A percentile compares a stretch with the other conserved stretches of the same genome.
These are phyloP conservation scores for Python bivittatus DNA, from an alignment of 2,113 vertebrate genomes.

Conservation along the genomic window DNA sequence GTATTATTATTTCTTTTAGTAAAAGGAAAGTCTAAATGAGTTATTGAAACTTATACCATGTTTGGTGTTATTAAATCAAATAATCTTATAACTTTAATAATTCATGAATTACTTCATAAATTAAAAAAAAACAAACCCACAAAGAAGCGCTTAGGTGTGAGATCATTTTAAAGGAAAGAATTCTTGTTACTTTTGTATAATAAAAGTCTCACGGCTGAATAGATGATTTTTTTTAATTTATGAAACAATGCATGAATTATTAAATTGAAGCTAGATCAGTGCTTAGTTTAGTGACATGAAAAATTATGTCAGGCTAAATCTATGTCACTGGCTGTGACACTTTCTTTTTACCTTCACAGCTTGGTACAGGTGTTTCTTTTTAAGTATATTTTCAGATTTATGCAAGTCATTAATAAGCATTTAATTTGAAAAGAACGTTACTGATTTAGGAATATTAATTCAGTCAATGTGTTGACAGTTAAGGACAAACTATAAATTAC, in stretches of 20 bases:
- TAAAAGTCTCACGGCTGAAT: slow-evolving; percentile 71
- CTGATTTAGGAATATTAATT: slow-evolving; percentile 58
- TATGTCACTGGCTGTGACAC: slow-evolving; percentile 67
- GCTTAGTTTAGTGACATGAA: slow-evolving; percentile 79
- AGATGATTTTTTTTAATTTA: slow-evolving; percentile 78
- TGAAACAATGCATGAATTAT: slow-evolving; percentile 80
- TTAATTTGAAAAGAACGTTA: slow-evolving; percentile 66
- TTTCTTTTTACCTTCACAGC: slow-evolving; percentile 67
- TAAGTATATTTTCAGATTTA: slow-evolving; percentile 63
- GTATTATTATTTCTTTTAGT: slow-evolving; percentile 52
- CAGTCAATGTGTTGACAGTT: slow-evolving; percentile 51
- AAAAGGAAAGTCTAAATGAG: slow-evolving; percentile 62
- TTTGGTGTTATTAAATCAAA: slow-evolving; percentile 74
- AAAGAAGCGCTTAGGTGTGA: slow-evolving; percentile 79
- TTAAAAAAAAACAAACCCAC: slow-evolving; percentile 59
- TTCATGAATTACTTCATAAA: slow-evolving; percentile 77
- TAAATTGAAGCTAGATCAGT: slow-evolving; percentile 71
- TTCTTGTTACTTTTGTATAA: slow-evolving; percentile 74
- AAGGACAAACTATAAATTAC: slow-evolving; percentile 38
- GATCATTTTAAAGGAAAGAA: slow-evolving; percentile 75
- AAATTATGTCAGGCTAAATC: slow-evolving; percentile 75
- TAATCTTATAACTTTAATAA: slow-evolving; percentile 76
- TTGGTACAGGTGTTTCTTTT: slow-evolving; percentile 52
- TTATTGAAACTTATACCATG: slow-evolving; percentile 62
- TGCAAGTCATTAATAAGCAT: slow-evolving; percentile 70